A percentile compares a stretch with the other conserved stretches of the same genome.
Evolutionary conservation across 2,888 invertebrate species (phyloP).

Genomic region (Laothoe populi): DNA sequence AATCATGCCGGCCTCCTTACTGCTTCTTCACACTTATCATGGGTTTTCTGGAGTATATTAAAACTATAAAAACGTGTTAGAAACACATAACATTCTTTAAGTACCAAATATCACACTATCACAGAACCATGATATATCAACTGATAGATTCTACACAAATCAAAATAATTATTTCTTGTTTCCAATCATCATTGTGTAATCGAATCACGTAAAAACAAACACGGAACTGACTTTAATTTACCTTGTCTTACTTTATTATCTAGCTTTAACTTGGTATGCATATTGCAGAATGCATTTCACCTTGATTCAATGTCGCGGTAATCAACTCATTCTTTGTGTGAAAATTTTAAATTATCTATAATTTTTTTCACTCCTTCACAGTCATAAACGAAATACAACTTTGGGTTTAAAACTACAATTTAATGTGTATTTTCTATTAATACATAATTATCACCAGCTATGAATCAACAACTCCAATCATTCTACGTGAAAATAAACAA

Average conservation of each 20-base stretch:
- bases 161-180: neutral
- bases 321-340: neutral
- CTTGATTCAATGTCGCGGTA: conserved; percentile 9
- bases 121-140: neutral
- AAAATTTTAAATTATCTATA: neutral
- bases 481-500: too few relatives aligned
- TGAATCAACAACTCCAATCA: too few relatives aligned
- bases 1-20: too few relatives aligned
- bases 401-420: too few relatives aligned
- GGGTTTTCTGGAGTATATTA: too few relatives aligned
- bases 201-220: conserved; percentile 23
- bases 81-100: too few relatives aligned
- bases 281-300: conserved; percentile 13
- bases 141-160: neutral
- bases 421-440: neutral
- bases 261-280: conserved; percentile 16
- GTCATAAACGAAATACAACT: too few relatives aligned
- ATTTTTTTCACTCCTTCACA: too few relatives aligned
- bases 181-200: conserved; percentile 4
- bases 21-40: too few relatives aligned
- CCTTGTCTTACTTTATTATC: conserved; percentile 22
- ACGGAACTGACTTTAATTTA: conserved; percentile 17
- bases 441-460: too few relatives aligned
- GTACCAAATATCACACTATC: neutral
- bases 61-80: too few relatives aligned